Conservation (phyloP, 1,140 invertebrate genomes). For the Phortica variegata region DNA sequence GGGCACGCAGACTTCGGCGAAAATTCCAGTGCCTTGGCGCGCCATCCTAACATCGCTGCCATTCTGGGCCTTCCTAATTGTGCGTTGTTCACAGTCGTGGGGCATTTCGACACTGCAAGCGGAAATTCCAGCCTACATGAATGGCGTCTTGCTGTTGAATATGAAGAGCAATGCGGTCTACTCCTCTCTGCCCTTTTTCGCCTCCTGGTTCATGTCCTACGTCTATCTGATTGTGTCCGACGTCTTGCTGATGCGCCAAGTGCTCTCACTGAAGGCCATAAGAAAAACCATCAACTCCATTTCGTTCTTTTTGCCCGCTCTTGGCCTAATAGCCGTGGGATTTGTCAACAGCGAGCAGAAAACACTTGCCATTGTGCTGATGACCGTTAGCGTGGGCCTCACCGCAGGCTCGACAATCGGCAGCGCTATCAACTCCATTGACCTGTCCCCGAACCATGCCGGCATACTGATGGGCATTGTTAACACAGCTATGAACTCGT, state of each 20-base stretch:
- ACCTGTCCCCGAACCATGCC: conserved; percentile 75
- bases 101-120: conserved; percentile 91
- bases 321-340: conserved; percentile 64
- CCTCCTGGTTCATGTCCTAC: conserved; percentile 70
- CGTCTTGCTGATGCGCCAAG: conserved; percentile 61
- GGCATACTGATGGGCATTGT: conserved; percentile 70
- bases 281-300: conserved; percentile 72
- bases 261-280: conserved; percentile 59
- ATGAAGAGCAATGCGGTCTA: conserved; percentile 72
- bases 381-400: conserved; percentile 72
- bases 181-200: conserved; percentile 79
- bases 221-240: conserved; percentile 67
- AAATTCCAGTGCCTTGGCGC: conserved; percentile 66
- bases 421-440: conserved; percentile 68
- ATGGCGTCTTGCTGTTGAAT: conserved; percentile 76
- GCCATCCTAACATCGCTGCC: conserved; percentile 77
- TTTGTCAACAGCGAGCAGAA: conserved; percentile 61
- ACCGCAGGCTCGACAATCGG: conserved; percentile 78
- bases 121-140: conserved; percentile 88
- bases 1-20: not conserved
- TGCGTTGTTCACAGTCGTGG: conserved; percentile 89
- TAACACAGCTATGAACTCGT: conserved; percentile 72
- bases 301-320: conserved; percentile 62
- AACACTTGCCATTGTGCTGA: conserved; percentile 61
- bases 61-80: conserved; percentile 81